A percentile compares a stretch with the other conserved stretches of the same genome.
These are phyloP conservation scores for Sternotherus odoratus DNA, from an alignment of 2,797 vertebrate genomes.

Conservation along the genomic window DNA sequence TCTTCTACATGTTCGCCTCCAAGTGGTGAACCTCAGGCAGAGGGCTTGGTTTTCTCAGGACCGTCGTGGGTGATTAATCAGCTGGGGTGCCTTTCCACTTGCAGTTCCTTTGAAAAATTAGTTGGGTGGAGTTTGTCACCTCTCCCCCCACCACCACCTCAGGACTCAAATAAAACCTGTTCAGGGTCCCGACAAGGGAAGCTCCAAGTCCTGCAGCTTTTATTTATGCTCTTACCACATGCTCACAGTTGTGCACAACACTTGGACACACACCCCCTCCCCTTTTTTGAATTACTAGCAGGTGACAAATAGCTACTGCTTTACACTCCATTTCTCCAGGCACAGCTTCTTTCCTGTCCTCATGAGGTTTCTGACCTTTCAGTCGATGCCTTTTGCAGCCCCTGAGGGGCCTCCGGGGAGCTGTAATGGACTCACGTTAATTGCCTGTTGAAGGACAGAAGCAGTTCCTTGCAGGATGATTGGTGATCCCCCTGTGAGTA, in stretches of 20 bases:
- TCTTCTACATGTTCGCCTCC: neutral
- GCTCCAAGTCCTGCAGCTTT: neutral
- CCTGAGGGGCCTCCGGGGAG: constrained; percentile 82
- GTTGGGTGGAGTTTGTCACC: neutral
- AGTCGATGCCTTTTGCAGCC: constrained; percentile 83
- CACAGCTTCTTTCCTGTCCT: constrained; percentile 83
- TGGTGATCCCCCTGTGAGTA: constrained; percentile 85
- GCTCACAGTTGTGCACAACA: constrained; percentile 67
- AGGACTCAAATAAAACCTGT: neutral
- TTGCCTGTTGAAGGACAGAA: constrained; percentile 93
- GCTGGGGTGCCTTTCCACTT: neutral
- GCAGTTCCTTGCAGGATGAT: constrained; percentile 86
- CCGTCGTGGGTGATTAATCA: constrained; percentile 2
- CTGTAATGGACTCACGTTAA: constrained; percentile 90
- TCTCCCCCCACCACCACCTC: neutral
- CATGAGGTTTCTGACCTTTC: constrained; percentile 88
- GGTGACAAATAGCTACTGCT: constrained; percentile 89
- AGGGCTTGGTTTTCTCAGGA: fast-evolving
- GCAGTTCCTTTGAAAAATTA: neutral
- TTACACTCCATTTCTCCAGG: constrained; percentile 89
- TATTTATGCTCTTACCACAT: neutral
- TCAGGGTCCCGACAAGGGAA: neutral
- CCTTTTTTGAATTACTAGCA: constrained; percentile 80
- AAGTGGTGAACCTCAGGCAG: constrained; percentile 11
- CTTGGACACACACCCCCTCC: neutral